Conservation (phyloP, 2,113 vertebrate species). For the Tupaia tana region DNA sequence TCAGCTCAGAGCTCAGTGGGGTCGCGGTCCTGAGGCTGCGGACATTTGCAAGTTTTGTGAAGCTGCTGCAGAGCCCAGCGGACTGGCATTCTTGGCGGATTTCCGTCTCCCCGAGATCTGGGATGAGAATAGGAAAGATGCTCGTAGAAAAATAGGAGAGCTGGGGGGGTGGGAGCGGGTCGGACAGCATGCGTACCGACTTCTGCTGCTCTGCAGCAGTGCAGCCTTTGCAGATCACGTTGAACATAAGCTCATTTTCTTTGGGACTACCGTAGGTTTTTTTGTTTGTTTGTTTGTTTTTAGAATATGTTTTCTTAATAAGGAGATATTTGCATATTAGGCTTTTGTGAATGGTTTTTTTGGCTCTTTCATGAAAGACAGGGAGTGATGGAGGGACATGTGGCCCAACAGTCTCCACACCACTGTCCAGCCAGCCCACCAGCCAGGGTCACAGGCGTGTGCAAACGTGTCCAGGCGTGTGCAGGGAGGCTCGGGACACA, state of each 20-base stretch:
- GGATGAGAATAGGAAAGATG: slow-evolving; percentile 55
- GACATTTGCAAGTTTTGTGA: slow-evolving; percentile 75
- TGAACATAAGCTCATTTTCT: slow-evolving; percentile 37
- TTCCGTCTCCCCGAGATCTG: slow-evolving; percentile 57
- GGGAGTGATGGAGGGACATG: too few species aligned
- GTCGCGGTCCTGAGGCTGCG: slow-evolving; percentile 68
- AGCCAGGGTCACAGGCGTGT: too few species aligned
- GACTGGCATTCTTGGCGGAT: slow-evolving; percentile 74
- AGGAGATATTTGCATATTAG: slow-evolving; percentile 60
- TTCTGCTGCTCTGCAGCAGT: not conserved
- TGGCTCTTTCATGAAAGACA: too few species aligned
- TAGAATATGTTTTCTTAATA: slow-evolving; percentile 49
- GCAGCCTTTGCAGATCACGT: not conserved
- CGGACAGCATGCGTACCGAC: not conserved
- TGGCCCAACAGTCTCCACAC: too few species aligned
- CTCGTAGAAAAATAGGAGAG: slow-evolving; percentile 21
- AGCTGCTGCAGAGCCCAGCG: slow-evolving; percentile 61
- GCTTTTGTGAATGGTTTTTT: not conserved
- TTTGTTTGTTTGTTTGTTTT: not conserved
- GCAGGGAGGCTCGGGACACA: too few species aligned
- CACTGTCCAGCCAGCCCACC: too few species aligned
- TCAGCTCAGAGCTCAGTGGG: slow-evolving; percentile 60
- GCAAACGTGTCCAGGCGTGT: too few species aligned
- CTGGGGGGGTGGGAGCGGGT: not conserved
- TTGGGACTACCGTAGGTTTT: not conserved